phyloP scores from a whole-genome alignment of 2,888 invertebrate genomes.

The Tenthredo distinguenda region DNA sequence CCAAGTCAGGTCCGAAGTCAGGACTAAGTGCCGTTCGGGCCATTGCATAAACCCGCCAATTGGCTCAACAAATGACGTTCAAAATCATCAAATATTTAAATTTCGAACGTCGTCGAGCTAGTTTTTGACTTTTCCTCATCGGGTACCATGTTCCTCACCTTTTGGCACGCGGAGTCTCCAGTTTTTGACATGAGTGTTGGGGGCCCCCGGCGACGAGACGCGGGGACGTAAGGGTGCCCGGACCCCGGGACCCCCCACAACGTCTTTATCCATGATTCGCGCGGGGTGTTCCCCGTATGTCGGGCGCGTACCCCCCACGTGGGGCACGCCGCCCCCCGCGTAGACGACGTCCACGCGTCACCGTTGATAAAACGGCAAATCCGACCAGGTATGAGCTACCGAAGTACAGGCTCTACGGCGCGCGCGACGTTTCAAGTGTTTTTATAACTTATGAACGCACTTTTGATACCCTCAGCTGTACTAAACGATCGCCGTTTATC shows the following conservation, averaged over 20 bases:
- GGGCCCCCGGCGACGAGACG: conserved; percentile 33
- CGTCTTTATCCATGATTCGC: conserved; percentile 73
- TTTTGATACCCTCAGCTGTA: background rate
- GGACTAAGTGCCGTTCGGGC: background rate
- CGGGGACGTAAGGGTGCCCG: conserved; percentile 50
- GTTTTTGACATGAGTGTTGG: background rate
- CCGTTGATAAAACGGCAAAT: conserved; percentile 42
- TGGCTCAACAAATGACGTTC: background rate
- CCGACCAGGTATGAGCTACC: conserved; percentile 29
- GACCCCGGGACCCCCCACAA: conserved; percentile 74
- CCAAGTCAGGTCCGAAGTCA: background rate
- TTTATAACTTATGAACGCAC: conserved; percentile 12
- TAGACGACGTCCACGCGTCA: conserved; percentile 52
- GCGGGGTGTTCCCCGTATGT: conserved; percentile 71
- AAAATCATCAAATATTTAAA: background rate
- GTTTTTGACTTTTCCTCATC: background rate
- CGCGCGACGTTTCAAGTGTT: conserved; percentile 18
- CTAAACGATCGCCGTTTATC: background rate
- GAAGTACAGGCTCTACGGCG: background rate
- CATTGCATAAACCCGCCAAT: background rate
- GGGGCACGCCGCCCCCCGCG: conserved; percentile 63
- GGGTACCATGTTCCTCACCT: background rate
- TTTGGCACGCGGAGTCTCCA: background rate
- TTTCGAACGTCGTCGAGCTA: background rate
- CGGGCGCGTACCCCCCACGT: conserved; percentile 73